Evolutionary conservation across 2,888 invertebrate species (phyloP).

Genomic region (Drosophila tanythrix): DNA sequence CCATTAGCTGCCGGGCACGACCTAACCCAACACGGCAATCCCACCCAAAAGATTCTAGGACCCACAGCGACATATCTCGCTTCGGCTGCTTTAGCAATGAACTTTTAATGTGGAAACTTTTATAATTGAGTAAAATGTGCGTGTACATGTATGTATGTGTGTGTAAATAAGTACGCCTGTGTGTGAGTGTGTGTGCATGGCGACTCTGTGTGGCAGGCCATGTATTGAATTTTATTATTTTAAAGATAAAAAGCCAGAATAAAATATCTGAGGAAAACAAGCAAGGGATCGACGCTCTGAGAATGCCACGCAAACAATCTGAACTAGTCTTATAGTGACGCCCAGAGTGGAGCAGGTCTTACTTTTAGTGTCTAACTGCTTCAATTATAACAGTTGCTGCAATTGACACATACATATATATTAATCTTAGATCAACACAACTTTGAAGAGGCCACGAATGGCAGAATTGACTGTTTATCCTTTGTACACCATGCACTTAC

Average conservation of each 20-base stretch:
- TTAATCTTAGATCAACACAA: background rate
- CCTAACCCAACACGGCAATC: constrained; percentile 64
- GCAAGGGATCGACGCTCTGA: constrained; percentile 23
- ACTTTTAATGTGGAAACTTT: constrained; percentile 83
- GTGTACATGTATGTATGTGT: constrained; percentile 41
- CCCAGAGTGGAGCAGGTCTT: background rate
- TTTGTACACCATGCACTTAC: constrained; percentile 11
- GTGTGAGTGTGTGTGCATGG: constrained; percentile 20
- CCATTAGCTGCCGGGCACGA: constrained; percentile 53
- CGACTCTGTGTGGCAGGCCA: constrained; percentile 43
- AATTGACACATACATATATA: background rate
- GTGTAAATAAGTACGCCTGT: constrained; percentile 25
- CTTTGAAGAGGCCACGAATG: background rate
- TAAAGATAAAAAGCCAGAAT: constrained; percentile 62
- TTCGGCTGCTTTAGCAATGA: constrained; percentile 68
- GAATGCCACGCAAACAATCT: constrained; percentile 23
- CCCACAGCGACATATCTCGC: constrained; percentile 40
- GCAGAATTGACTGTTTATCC: background rate
- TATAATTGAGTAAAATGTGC: constrained; percentile 82
- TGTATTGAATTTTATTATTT: constrained; percentile 78
- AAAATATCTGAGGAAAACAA: constrained; percentile 38
- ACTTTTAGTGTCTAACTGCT: background rate
- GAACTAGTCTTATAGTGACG: background rate
- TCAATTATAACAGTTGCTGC: background rate
- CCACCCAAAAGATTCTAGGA: constrained; percentile 35